Conservation (phyloP, 2,888 invertebrate genomes). For the Melangyna quadrimaculata region DNA sequence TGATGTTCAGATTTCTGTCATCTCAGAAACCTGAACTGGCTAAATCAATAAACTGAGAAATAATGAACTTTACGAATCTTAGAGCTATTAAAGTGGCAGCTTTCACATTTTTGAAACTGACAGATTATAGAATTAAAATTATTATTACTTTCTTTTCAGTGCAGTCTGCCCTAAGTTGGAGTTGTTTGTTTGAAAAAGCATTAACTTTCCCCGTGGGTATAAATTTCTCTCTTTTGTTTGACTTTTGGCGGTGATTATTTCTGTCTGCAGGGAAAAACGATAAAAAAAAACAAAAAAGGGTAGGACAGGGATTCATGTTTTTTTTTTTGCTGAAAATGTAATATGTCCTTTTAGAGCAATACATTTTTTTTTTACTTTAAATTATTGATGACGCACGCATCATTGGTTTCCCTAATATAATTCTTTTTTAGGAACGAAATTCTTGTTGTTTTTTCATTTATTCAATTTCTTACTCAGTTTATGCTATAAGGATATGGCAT, state of each 20-base stretch:
- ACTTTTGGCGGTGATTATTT: slow-evolving; percentile 50
- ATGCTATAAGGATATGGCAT: not conserved
- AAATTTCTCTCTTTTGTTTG: slow-evolving; percentile 47
- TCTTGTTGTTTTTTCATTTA: not conserved
- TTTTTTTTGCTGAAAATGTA: not conserved
- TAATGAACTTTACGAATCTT: too few relatives aligned
- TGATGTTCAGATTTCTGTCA: too few relatives aligned
- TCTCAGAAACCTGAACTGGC: too few relatives aligned
- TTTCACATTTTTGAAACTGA: too few relatives aligned
- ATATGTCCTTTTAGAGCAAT: not conserved
- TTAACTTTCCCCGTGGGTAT: slow-evolving; percentile 47
- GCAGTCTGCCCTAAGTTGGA: not conserved
- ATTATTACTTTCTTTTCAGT: not conserved
- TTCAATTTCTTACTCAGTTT: not conserved
- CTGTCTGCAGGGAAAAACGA: slow-evolving; percentile 12
- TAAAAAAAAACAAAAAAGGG: not conserved
- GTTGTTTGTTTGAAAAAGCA: slow-evolving; percentile 33
- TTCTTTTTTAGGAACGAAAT: not conserved
- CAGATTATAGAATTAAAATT: not conserved
- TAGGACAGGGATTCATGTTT: not conserved
- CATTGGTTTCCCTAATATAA: not conserved
- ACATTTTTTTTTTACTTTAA: not conserved
- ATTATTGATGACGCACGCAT: not conserved
- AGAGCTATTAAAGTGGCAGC: too few relatives aligned
- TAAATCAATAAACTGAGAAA: too few relatives aligned